Conservation (phyloP, 2,888 invertebrate species). For the Charanyca ferruginea region DNA sequence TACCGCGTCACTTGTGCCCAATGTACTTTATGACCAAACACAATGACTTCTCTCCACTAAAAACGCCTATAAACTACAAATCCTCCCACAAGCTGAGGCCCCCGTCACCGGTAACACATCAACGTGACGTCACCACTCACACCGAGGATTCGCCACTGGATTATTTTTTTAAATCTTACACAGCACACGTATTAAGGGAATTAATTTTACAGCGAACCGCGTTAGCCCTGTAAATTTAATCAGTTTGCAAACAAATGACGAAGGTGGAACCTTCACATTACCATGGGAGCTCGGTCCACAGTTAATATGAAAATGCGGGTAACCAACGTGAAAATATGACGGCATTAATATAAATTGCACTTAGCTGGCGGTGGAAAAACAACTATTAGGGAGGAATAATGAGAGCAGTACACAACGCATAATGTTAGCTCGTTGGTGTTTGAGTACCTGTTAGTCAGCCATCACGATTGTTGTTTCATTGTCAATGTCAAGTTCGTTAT, state of each 20-base stretch:
- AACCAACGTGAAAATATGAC: constrained; percentile 88
- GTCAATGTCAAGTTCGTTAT: constrained; percentile 41
- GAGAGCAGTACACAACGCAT: constrained; percentile 57
- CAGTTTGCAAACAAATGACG: constrained; percentile 87
- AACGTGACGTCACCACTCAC: constrained; percentile 40
- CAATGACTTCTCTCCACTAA: constrained; percentile 45
- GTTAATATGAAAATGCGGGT: constrained; percentile 88
- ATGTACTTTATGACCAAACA: constrained; percentile 44
- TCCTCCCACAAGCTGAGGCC: constrained; percentile 41
- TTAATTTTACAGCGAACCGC: constrained; percentile 80
- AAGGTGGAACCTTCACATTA: constrained; percentile 86
- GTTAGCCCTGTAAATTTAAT: constrained; percentile 88
- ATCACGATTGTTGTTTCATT: constrained; percentile 20
- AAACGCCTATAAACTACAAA: constrained; percentile 58
- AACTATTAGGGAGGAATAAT: constrained; percentile 74
- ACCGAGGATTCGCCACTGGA: constrained; percentile 29
- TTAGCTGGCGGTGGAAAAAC: constrained; percentile 82
- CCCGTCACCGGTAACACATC: constrained; percentile 25
- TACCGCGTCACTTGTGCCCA: constrained; percentile 24
- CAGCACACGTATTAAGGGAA: constrained; percentile 72
- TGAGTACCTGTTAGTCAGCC: constrained; percentile 38
- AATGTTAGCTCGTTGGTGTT: constrained; percentile 65
- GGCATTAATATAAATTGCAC: constrained; percentile 89
- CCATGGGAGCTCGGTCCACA: constrained; percentile 81
- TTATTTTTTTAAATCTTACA: constrained; percentile 65